Base-by-base conservation (phyloP, 2,888 invertebrate species). In the Nomada goodeniana region DNA sequence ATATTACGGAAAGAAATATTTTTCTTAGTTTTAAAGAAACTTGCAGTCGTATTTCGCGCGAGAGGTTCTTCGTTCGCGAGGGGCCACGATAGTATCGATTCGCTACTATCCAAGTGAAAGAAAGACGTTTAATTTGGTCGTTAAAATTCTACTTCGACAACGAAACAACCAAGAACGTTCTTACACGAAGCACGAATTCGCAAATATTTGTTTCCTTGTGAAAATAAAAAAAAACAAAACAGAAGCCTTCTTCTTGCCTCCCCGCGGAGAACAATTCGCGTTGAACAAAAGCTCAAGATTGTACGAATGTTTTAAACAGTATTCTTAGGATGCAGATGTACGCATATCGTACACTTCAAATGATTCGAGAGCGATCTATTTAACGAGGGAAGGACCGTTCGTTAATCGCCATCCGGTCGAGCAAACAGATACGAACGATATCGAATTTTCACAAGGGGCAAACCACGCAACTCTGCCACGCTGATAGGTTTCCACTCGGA, bases 251-350 rank as follows among this genome's bases (percentile, higher is more conserved):
- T 59, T 44, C n/a, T 26, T n/a, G 69, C 5, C 42, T n/a, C 7
- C n/a, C 10, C 47, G 23, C 59, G 44, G n/a, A 55, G 7, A 59
- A n/a, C 57, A 47, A 15, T 0, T n/a, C 13, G 13, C 23, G 18
- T 13, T 29, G n/a, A 42, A 42, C n/a, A n/a, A 23, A 20, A 47
- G 52, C 23, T 4, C 50, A 29, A 70, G 53, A 57, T 63, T 53
- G 52, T 59, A 59, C 57, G 42, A 50, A 76, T 42, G 64, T 59
- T 71, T 59, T 47, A 71, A 85, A 74, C 85, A 85, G 85, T 85
- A 85, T 85, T 84, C 67, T 61, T 68, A 57, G 59, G 60, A 64
- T 42, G 70, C 71, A 63, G 23, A 47, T 53, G 29, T 11, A 29
- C 10, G 44, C 42, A 18, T 50, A 26, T 18, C 26, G 36, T 44